Percentiles rank a stretch among this genome's conserved stretches.
Conservation (phyloP, 2,113 vertebrate genomes). For the Scophthalmus maximus region DNA sequence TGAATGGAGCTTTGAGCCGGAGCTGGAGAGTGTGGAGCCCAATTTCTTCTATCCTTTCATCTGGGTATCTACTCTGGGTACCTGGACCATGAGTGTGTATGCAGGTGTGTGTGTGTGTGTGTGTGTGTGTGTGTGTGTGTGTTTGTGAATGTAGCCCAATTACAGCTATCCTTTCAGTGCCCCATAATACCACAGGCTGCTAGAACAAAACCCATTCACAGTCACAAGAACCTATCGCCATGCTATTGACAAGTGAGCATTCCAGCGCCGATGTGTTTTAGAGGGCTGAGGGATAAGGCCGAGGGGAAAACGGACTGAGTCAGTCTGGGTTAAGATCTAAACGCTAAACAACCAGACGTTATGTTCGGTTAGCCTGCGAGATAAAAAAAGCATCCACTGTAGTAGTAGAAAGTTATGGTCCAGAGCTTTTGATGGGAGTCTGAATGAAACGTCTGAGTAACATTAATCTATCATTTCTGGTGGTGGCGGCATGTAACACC, state of each 20-base stretch:
- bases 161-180: constrained; percentile 46
- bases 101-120: background rate
- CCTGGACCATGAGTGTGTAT: constrained; percentile 35
- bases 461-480: too few relatives aligned
- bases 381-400: background rate
- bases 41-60: constrained; percentile 58
- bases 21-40: constrained; percentile 35
- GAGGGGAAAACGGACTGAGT: constrained; percentile 3
- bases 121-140: background rate
- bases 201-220: constrained; percentile 44
- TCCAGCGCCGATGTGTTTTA: constrained; percentile 34
- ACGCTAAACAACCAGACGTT: constrained; percentile 3
- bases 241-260: constrained; percentile 47
- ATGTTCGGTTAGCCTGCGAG: background rate
- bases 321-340: constrained; percentile 18
- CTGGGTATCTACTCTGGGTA: constrained; percentile 1
- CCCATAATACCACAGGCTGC: constrained; percentile 32
- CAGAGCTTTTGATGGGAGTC: too few relatives aligned
- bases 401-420: constrained; percentile 10
- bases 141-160: constrained; percentile 35
- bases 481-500: too few relatives aligned
- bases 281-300: constrained; percentile 31
- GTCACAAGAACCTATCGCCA: constrained; percentile 30
- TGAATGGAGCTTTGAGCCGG: constrained; percentile 35
- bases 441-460: too few relatives aligned